Evolutionary conservation across 2,797 vertebrate species (phyloP), one percentile per base, ranked within the genome.

Genomic region (Poeciliopsis infans): DNA sequence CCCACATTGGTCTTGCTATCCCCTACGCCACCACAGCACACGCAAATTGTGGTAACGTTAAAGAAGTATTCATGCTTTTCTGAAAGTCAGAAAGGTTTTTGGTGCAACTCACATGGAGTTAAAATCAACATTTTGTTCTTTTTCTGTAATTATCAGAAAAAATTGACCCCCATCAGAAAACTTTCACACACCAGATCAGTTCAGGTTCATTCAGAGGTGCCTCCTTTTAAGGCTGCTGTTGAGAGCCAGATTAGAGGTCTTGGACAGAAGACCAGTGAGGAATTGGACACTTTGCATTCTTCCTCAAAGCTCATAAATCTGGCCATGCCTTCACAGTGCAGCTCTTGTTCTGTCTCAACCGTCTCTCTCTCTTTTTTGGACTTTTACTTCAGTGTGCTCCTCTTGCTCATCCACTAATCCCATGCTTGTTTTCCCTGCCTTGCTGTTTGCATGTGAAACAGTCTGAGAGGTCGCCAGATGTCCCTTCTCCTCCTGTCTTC

Each of bases 261-360:
- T 90, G 83, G 83, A 82, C 79, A 84, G 87, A 91, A 80, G 46
- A 86, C 68, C 87, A 88, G 88, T 91, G 91, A 92, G 90, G 91
- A 95, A 94, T 87, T 93, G 83, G 87, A 90, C 92, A 93, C 90
- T 79, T 87, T 81, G 61, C 90, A 91, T 94, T 93, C 92, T 88
- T 94, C 76, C 80, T 76, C 78, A 76, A 82, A 89, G 84, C 82
- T 75, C 86, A 92, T 94, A 88, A 93, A 93, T 94, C 91, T 85
- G 49, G 3, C 73, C 83, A 72, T 79, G 18, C 57, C 83, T 82
- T 76, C 69, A 89, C 89, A 92, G 83, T 87, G 88, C 77, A 51
- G 81, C 91, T 83, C 84, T 91, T 90, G 86, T 93, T 87, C 85
- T 74, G 78, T 72, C 69, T 49, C 0, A 57, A 73, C 86, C 57